Evolutionary conservation across 2,797 vertebrate species (phyloP).

Genomic region (Malacoctenus gilli): DNA sequence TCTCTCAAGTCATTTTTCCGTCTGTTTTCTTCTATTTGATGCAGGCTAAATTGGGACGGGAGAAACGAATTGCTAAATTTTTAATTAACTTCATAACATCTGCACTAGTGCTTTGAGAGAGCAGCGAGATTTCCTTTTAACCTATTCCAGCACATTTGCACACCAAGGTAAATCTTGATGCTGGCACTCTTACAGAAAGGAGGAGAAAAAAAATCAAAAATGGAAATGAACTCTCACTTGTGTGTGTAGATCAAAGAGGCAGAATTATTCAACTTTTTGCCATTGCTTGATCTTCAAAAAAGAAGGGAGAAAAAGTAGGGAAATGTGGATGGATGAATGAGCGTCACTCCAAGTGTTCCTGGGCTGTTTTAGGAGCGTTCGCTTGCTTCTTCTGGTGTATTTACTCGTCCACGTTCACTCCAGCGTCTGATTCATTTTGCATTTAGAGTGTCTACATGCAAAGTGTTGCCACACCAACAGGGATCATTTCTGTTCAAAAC

Average conservation of each 20-base stretch:
- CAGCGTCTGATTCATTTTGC: constrained; percentile 38
- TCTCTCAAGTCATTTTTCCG: constrained; percentile 75
- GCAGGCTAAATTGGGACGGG: constrained; percentile 85
- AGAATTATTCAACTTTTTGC: constrained; percentile 89
- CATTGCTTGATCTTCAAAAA: constrained; percentile 89
- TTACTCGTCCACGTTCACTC: constrained; percentile 42
- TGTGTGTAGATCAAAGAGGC: constrained; percentile 87
- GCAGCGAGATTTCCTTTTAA: constrained; percentile 88
- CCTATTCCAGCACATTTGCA: constrained; percentile 89
- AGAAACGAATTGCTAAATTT: constrained; percentile 88
- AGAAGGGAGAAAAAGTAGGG: constrained; percentile 78
- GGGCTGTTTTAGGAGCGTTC: constrained; percentile 55
- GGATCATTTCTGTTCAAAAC: constrained; percentile 6
- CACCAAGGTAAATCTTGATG: constrained; percentile 88
- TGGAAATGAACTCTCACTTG: constrained; percentile 87
- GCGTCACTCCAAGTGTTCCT: constrained; percentile 63
- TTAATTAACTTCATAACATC: constrained; percentile 91
- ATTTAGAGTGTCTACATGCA: constrained; percentile 18
- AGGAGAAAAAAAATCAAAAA: constrained; percentile 87
- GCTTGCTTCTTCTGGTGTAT: constrained; percentile 45
- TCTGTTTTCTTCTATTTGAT: constrained; percentile 85
- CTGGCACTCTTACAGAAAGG: constrained; percentile 88
- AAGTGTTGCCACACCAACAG: neutral
- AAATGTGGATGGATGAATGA: constrained; percentile 75
- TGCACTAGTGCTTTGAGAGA: constrained; percentile 87